These are phyloP conservation scores for Ambastaia sidthimunki DNA, from an alignment of 2,797 vertebrate genomes.

Conservation along the genomic window DNA sequence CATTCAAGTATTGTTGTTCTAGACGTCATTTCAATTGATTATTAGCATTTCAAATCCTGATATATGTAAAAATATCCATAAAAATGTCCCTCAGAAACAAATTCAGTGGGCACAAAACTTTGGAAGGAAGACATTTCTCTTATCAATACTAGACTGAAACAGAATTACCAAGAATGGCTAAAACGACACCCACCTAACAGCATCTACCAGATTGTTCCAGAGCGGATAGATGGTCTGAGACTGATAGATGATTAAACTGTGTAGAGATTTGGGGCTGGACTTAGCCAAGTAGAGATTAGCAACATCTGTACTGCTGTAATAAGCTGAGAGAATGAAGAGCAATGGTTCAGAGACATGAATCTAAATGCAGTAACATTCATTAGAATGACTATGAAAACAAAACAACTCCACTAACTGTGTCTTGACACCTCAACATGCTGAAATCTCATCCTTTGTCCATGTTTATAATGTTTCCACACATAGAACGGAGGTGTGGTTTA, in stretches of 20 bases:
- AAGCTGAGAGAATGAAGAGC: slow-evolving; percentile 55
- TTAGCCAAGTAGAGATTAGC: slow-evolving; percentile 76
- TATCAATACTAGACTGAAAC: not conserved
- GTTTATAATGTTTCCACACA: not conserved
- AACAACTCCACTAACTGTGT: not conserved
- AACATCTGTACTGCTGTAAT: slow-evolving; percentile 77
- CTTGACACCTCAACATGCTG: not conserved
- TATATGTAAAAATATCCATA: not conserved
- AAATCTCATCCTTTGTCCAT: not conserved
- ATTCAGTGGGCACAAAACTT: too few relatives aligned
- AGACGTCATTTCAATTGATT: not conserved
- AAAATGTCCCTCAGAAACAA: not conserved
- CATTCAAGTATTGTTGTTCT: not conserved
- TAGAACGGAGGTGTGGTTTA: not conserved
- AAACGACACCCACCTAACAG: slow-evolving; percentile 70
- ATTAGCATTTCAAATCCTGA: not conserved
- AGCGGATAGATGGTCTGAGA: slow-evolving; percentile 79
- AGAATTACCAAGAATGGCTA: not conserved
- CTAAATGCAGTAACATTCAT: not conserved
- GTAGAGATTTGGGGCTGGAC: slow-evolving; percentile 75
- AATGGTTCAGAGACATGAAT: not conserved
- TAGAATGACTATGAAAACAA: not conserved
- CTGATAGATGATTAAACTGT: slow-evolving; percentile 75
- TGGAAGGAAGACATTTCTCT: not conserved
- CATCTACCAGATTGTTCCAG: slow-evolving; percentile 77